Conservation (phyloP, 2,888 invertebrate species). For the Eupithecia centaureata region DNA sequence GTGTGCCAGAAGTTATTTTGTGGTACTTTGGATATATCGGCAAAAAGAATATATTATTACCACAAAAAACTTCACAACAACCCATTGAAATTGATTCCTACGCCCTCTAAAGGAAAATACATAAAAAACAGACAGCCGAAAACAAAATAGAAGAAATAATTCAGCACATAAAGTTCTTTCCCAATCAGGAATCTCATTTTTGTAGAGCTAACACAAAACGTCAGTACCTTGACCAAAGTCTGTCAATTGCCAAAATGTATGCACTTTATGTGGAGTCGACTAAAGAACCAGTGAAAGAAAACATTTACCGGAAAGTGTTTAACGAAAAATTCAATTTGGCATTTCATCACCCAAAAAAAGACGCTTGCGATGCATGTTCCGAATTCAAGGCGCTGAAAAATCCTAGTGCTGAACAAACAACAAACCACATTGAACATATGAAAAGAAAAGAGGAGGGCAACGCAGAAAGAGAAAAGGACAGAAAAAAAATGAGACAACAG, state of each 20-base stretch:
- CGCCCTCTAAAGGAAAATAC: background rate
- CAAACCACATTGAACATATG: background rate
- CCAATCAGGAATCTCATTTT: background rate
- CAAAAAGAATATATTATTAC: background rate
- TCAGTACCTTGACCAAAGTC: background rate
- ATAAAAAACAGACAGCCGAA: background rate
- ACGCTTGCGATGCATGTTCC: background rate
- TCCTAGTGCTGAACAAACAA: background rate
- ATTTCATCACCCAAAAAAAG: background rate
- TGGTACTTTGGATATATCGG: background rate
- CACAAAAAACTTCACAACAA: background rate
- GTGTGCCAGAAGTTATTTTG: background rate
- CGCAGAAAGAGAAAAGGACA: background rate
- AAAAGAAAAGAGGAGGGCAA: background rate
- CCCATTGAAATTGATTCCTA: background rate
- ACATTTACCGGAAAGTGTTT: background rate
- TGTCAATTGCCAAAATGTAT: constrained; percentile 1
- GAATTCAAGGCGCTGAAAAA: background rate
- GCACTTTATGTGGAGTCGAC: background rate
- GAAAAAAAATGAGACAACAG: background rate
- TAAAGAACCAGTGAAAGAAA: background rate
- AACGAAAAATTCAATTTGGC: background rate
- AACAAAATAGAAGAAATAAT: constrained; percentile 3
- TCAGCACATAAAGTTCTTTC: background rate
- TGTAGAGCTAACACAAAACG: background rate